Conservation (phyloP, 2,888 invertebrate genomes). For the Patella caerulea region DNA sequence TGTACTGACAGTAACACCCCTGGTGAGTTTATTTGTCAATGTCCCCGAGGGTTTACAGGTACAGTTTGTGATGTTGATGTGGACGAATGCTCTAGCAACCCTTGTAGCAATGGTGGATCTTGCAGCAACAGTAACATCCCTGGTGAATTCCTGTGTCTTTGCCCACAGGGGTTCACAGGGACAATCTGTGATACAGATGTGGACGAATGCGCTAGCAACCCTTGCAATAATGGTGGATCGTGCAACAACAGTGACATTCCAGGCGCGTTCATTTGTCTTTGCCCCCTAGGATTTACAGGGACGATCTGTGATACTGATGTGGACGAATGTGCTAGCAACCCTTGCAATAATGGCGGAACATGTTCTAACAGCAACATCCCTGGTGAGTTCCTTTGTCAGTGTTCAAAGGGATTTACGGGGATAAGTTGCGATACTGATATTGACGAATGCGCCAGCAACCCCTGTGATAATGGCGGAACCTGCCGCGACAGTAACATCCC, state of each 20-base stretch:
- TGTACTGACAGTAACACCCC: too few relatives aligned
- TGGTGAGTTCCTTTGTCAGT: slow-evolving; percentile 73
- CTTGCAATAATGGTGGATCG: slow-evolving; percentile 20
- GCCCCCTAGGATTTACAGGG: too few relatives aligned
- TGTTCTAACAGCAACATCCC: slow-evolving; percentile 12
- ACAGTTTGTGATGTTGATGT: too few relatives aligned
- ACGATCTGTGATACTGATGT: background rate
- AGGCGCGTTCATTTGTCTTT: rapidly evolving
- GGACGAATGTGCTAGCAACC: slow-evolving; percentile 19
- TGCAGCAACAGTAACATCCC: too few relatives aligned
- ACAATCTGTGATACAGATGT: background rate
- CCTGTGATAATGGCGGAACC: slow-evolving; percentile 90
- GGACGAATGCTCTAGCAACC: too few relatives aligned
- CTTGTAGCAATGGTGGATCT: too few relatives aligned
- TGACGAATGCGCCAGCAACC: slow-evolving; percentile 92
- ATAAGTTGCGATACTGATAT: slow-evolving; percentile 84
- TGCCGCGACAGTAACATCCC: slow-evolving; percentile 73
- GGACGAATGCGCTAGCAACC: slow-evolving; percentile 19
- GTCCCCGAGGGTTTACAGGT: too few relatives aligned
- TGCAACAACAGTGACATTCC: too few relatives aligned
- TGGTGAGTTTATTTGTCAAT: too few relatives aligned
- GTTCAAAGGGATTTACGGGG: slow-evolving; percentile 28
- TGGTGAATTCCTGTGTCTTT: too few relatives aligned
- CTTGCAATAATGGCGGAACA: slow-evolving; percentile 20
- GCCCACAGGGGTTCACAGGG: too few relatives aligned